These are phyloP conservation scores for Callimorpha dominula DNA, from an alignment of 2,888 invertebrate genomes.

Conservation along the genomic window DNA sequence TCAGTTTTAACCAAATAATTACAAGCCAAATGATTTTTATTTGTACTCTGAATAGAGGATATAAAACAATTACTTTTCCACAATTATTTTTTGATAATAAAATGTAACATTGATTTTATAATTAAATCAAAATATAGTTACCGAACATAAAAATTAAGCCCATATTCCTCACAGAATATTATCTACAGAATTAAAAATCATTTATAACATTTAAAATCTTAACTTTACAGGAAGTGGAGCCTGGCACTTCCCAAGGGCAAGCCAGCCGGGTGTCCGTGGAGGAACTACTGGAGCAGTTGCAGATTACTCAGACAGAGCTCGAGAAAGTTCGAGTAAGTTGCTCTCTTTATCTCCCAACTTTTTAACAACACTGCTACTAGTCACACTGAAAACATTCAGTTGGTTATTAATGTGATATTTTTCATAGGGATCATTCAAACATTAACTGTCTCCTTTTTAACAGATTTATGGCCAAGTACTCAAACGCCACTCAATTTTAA, in stretches of 20 bases:
- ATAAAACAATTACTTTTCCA: background rate
- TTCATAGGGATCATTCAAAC: slow-evolving; percentile 31
- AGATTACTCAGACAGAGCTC: slow-evolving; percentile 94
- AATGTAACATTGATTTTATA: too few relatives aligned
- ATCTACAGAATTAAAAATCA: background rate
- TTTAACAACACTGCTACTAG: slow-evolving; percentile 17
- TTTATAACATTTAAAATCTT: background rate
- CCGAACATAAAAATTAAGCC: background rate
- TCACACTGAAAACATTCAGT: slow-evolving; percentile 42
- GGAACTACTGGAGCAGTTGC: slow-evolving; percentile 93
- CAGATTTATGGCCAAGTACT: slow-evolving; percentile 17
- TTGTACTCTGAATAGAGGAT: background rate
- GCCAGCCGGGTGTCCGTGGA: slow-evolving; percentile 92
- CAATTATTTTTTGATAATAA: background rate
- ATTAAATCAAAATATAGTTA: too few relatives aligned
- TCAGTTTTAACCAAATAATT: background rate
- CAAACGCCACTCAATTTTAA: background rate
- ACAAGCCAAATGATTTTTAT: background rate
- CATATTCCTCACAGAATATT: background rate
- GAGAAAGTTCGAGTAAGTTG: slow-evolving; percentile 94
- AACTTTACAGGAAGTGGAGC: slow-evolving; percentile 73
- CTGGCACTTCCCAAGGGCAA: slow-evolving; percentile 82
- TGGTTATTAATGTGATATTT: slow-evolving; percentile 23
- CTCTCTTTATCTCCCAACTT: slow-evolving; percentile 3
- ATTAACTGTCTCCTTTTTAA: slow-evolving; percentile 35